Base-by-base conservation (phyloP, 2,113 vertebrate species). In the Tupaia chinensis region DNA sequence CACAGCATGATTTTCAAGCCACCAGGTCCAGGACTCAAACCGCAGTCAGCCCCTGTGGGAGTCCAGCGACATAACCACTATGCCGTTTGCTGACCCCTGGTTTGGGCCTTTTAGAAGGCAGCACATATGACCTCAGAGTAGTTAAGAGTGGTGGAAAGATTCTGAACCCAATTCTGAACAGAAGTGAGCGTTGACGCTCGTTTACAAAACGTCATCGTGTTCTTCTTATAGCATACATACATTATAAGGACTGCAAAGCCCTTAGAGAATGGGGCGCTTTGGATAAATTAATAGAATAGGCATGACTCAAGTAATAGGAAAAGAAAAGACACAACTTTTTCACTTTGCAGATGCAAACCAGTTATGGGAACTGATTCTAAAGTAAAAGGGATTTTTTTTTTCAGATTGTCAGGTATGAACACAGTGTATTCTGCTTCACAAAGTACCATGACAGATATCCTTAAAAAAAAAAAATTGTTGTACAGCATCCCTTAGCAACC, bases 401-500 rank as follows among this genome's bases (percentile, higher is more conserved):
- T 85, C 44, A 23, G 82, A 83, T 65, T 53, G 34, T 81, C 25
- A 92, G 22, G 20, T 83, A 60, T 29, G 7, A 44, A 44, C 44
- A 44, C 25, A 56, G 58, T 65, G 60, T 78, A 89, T 91, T 92
- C 81, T 76, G 27, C 94, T 95, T 77, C 63, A 69, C 78, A 81
- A 91, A 93, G 22, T 86, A 70, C 9, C 29, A 76, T 16, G 10
- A 93, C 65, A 92, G 74, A 87, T 74, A 63, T 58, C 20, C 20
- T 44, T 73, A 4, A 88, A 65, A 82, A 66, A 78, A 82, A 63
- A 73, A 32, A 82, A 78, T 70, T 27, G 72, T 66, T 68, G 7
- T 32, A 34, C 22, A 23, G 27, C 32, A 54, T 96, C 80, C 56
- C 70, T n/a, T 95, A 97, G 78, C 93, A 88, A 95, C 82, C 27